Percentiles rank a stretch among this genome's conserved stretches.
Evolutionary conservation across 2,797 vertebrate species (phyloP).

Genomic region (Artibeus lituratus): DNA sequence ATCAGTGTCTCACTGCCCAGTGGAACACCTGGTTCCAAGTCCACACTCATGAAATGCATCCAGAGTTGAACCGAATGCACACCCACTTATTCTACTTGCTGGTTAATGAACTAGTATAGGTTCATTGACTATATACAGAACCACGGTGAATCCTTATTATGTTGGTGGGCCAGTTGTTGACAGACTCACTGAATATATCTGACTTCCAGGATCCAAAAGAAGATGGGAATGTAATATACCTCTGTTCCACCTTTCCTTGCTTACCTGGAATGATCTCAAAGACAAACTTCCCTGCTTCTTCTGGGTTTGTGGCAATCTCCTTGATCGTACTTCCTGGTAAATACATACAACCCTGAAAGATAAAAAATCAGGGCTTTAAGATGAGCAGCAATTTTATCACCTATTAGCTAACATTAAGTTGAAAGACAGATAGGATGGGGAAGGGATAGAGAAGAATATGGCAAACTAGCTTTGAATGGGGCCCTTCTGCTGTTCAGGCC

Average conservation of each 20-base stretch:
- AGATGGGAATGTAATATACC: neutral
- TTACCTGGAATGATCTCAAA: conserved; percentile 95
- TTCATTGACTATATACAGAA: neutral
- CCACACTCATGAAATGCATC: neutral
- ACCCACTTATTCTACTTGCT: neutral
- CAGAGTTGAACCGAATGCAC: neutral
- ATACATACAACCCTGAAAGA: conserved; percentile 88
- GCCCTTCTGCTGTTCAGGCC: neutral
- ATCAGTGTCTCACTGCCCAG: neutral
- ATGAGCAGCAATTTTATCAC: neutral
- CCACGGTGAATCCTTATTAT: neutral
- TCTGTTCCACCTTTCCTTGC: neutral
- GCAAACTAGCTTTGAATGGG: neutral
- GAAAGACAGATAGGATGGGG: neutral
- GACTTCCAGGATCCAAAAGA: neutral
- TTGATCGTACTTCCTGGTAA: conserved; percentile 90
- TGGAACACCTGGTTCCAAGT: neutral
- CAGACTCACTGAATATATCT: neutral
- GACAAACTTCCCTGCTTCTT: conserved; percentile 92
- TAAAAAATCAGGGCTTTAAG: conserved; percentile 30
- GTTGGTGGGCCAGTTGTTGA: neutral
- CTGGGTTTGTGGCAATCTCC: conserved; percentile 87
- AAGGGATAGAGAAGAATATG: neutral
- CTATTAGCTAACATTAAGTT: neutral
- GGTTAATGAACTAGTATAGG: neutral